phyloP scores from a whole-genome alignment of 2,113 vertebrate genomes.

The Hassar affinis region DNA sequence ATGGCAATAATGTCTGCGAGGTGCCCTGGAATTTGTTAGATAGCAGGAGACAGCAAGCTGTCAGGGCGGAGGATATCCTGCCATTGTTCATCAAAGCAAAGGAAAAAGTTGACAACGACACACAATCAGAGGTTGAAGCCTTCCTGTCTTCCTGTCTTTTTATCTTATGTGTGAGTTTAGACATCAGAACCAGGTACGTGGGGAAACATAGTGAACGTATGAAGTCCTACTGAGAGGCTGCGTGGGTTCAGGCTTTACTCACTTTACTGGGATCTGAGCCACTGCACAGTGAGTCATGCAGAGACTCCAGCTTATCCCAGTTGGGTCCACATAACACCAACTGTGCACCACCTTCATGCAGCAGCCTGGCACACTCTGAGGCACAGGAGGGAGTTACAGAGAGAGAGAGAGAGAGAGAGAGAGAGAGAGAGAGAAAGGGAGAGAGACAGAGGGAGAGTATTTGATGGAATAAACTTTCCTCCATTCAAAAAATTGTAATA shows the following conservation, averaged over 20 bases:
- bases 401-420: not conserved
- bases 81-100: constrained; percentile 65
- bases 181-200: not conserved
- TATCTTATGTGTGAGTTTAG: not conserved
- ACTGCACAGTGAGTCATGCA: constrained; percentile 79
- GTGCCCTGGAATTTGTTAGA: constrained; percentile 37
- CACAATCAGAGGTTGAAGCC: not conserved
- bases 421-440: not conserved
- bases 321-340: constrained; percentile 87
- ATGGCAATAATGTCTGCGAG: not conserved
- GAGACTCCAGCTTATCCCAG: constrained; percentile 88
- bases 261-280: constrained; percentile 84
- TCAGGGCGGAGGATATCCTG: constrained; percentile 72
- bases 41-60: constrained; percentile 58
- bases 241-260: constrained; percentile 50
- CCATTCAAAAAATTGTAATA: not conserved
- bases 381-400: constrained; percentile 8
- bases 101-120: constrained; percentile 58
- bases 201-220: not conserved
- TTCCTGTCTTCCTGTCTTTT: not conserved
- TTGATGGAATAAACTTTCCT: not conserved
- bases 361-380: constrained; percentile 85
- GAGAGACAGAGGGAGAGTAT: not conserved
- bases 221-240: not conserved
- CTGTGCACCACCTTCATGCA: constrained; percentile 87